Conservation (phyloP, 1,140 invertebrate genomes). For the Globodera rostochiensis region DNA sequence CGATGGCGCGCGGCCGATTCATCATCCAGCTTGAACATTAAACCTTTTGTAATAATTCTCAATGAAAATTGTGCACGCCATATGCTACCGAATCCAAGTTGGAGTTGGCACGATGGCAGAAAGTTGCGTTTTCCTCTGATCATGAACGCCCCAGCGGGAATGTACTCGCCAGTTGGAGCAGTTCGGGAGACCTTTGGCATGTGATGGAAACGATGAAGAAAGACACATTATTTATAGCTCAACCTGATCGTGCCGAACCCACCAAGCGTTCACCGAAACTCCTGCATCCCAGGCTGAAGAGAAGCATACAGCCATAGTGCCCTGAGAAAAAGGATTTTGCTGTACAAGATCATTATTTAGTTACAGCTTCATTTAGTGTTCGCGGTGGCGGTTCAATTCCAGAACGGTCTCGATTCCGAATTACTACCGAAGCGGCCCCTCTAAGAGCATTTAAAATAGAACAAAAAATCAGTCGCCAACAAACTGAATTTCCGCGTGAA, state of each 20-base stretch:
- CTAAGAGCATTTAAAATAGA: slow-evolving; percentile 18
- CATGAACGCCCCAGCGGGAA: slow-evolving; percentile 95
- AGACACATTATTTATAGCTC: slow-evolving; percentile 10
- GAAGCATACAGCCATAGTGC: slow-evolving; percentile 90
- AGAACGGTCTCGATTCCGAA: slow-evolving; percentile 78
- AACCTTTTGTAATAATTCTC: slow-evolving; percentile 64
- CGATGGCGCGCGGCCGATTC: slow-evolving; percentile 64
- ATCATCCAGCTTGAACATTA: slow-evolving; percentile 82
- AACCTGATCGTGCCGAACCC: slow-evolving; percentile 90
- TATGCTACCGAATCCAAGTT: slow-evolving; percentile 85
- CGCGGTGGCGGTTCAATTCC: slow-evolving; percentile 76
- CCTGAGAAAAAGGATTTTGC: background rate
- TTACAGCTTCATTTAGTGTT: slow-evolving; percentile 90
- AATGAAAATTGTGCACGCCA: slow-evolving; percentile 35
- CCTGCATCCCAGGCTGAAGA: slow-evolving; percentile 96
- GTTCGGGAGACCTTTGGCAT: slow-evolving; percentile 81
- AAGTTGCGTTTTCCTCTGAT: slow-evolving; percentile 91
- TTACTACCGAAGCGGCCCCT: slow-evolving; percentile 88
- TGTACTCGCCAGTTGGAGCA: slow-evolving; percentile 92
- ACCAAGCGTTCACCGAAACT: slow-evolving; percentile 90
- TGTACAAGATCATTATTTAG: background rate
- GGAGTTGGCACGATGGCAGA: slow-evolving; percentile 83
- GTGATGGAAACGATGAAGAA: slow-evolving; percentile 2
- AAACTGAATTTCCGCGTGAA: slow-evolving; percentile 71
- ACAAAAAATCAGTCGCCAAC: background rate